Conservation (phyloP, 1,140 invertebrate genomes). For the Euura saliciscinereae region DNA sequence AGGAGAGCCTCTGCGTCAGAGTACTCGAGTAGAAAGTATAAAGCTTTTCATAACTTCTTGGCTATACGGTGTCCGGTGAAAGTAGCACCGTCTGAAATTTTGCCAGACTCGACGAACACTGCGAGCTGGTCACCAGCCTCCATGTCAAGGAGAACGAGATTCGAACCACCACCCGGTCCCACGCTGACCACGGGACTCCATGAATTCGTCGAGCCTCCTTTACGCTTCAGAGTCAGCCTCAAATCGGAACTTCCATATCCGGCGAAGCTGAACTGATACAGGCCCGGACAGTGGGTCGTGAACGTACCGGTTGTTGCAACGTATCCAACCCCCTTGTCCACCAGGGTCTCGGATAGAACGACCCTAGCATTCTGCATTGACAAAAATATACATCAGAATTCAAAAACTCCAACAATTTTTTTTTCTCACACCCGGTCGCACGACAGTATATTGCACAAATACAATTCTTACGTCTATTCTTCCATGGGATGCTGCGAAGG, state of each 20-base stretch:
- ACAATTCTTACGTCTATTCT: slow-evolving; percentile 39
- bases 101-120: slow-evolving; percentile 52
- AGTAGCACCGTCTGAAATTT: slow-evolving; percentile 43
- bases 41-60: slow-evolving; percentile 44
- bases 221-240: slow-evolving; percentile 50
- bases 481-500: slow-evolving; percentile 51
- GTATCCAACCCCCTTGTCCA: slow-evolving; percentile 61
- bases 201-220: slow-evolving; percentile 44
- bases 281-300: slow-evolving; percentile 60
- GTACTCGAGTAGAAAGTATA: not conserved
- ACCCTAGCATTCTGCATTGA: slow-evolving; percentile 41
- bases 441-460: not conserved
- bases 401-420: not conserved
- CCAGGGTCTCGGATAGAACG: slow-evolving; percentile 42
- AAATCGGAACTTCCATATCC: slow-evolving; percentile 51
- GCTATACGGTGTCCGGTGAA: slow-evolving; percentile 57
- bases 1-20: slow-evolving; percentile 11
- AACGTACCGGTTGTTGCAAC: slow-evolving; percentile 58
- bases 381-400: slow-evolving; percentile 1
- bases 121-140: slow-evolving; percentile 54
- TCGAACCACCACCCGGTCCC: slow-evolving; percentile 52
- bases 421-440: not conserved
- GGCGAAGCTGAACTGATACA: slow-evolving; percentile 61
- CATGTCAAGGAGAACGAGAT: slow-evolving; percentile 50
- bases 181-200: slow-evolving; percentile 48